A percentile compares a stretch with the other conserved stretches of the same genome.
Evolutionary conservation across 1,140 invertebrate species (phyloP).

Genomic region (Lepidotrigona ventralis): DNA sequence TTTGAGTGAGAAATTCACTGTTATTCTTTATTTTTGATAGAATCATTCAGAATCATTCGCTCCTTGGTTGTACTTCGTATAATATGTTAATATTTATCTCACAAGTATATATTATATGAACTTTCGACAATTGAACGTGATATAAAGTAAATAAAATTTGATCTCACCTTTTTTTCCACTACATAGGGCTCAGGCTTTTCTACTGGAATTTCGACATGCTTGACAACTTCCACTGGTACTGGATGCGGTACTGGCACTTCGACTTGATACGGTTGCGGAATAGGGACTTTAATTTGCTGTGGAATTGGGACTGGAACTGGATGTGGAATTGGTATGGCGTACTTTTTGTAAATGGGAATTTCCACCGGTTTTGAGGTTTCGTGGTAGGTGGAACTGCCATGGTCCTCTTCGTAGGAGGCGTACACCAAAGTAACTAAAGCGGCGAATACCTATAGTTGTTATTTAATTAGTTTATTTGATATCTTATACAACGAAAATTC

Average conservation of each 20-base stretch:
- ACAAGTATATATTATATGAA: not conserved
- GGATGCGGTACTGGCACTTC: conserved; percentile 86
- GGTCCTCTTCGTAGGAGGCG: conserved; percentile 69
- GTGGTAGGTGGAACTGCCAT: conserved; percentile 71
- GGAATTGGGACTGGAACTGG: conserved; percentile 87
- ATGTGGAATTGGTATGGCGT: conserved; percentile 87
- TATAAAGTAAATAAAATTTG: not conserved
- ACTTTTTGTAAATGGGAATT: conserved; percentile 87
- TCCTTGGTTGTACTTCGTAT: not conserved
- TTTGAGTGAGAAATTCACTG: too few relatives aligned
- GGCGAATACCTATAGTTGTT: conserved; percentile 64
- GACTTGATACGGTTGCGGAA: conserved; percentile 88
- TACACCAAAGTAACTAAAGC: conserved; percentile 59
- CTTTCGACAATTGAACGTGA: not conserved
- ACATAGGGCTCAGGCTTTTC: conserved; percentile 88
- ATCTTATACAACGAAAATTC: not conserved
- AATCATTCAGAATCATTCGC: too few relatives aligned
- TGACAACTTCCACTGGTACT: conserved; percentile 87
- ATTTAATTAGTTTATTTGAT: not conserved
- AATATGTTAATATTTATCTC: not conserved
- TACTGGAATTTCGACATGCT: conserved; percentile 83
- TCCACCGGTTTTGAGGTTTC: conserved; percentile 84
- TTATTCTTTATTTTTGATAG: too few relatives aligned
- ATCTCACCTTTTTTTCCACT: conserved; percentile 83
- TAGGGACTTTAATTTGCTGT: conserved; percentile 87